Percentiles rank a stretch among this genome's conserved stretches.
Evolutionary conservation across 2,797 vertebrate genomes (phyloP).

Genomic region (Urophycis tenuis): DNA sequence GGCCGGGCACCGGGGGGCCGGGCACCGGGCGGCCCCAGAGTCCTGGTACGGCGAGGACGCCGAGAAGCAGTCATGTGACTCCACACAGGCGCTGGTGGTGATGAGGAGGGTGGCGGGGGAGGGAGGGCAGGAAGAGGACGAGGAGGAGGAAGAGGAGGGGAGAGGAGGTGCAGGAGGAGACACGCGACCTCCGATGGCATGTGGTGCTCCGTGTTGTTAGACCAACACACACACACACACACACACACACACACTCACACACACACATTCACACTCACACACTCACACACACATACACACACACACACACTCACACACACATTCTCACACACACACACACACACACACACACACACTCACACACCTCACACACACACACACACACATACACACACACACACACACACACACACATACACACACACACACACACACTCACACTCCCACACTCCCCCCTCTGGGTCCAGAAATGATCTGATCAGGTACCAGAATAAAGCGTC

Average conservation of each 20-base stretch:
- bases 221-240: not conserved
- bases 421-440: not conserved
- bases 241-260: too few relatives aligned
- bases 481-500: not conserved
- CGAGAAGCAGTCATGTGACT: constrained; percentile 90
- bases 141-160: not conserved
- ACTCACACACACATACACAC: not conserved
- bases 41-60: constrained; percentile 73
- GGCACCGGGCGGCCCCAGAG: constrained; percentile 31
- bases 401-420: not conserved
- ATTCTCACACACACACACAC: too few relatives aligned
- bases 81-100: constrained; percentile 82
- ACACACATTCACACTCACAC: too few relatives aligned
- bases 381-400: not conserved
- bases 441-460: not conserved
- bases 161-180: not conserved
- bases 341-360: too few relatives aligned
- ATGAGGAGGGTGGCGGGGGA: constrained; percentile 14
- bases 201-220: not conserved
- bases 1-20: too few relatives aligned
- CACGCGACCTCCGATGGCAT: not conserved
- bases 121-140: not conserved
- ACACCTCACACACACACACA: too few relatives aligned
- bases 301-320: not conserved
- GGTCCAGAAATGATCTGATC: not conserved